A percentile compares a stretch with the other conserved stretches of the same genome.
These are phyloP conservation scores for Gorilla gorilla DNA, from an alignment of 2,113 vertebrate species.

Conservation along the genomic window DNA sequence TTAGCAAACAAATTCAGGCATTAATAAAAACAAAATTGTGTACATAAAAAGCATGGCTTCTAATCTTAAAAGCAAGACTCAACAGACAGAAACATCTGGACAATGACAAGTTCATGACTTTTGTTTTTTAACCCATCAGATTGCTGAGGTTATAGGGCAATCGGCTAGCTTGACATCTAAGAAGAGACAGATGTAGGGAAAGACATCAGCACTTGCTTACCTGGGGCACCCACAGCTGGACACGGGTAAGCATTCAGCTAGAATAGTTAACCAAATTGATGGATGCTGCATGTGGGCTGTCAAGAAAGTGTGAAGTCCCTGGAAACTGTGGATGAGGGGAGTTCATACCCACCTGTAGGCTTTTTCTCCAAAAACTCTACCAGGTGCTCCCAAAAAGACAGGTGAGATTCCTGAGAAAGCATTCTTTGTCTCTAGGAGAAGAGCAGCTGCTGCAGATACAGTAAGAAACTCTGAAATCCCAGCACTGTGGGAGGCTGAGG, in stretches of 20 bases:
- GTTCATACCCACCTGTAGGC: not conserved
- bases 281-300: not conserved
- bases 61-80: not conserved
- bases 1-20: not conserved
- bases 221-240: not conserved
- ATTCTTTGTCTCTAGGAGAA: no score
- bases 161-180: not conserved
- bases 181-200: not conserved
- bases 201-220: not conserved
- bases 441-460: not conserved
- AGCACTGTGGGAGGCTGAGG: no score
- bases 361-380: not conserved
- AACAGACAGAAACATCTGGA: not conserved
- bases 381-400: not conserved
- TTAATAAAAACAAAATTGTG: not conserved
- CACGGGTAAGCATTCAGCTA: not conserved
- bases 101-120: not conserved
- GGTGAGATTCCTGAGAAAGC: not conserved
- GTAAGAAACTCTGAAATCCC: not conserved
- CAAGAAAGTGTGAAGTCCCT: not conserved
- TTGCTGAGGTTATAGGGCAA: not conserved
- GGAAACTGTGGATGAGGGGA: not conserved
- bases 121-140: not conserved
- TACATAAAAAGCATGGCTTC: not conserved
- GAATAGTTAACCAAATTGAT: not conserved